Evolutionary conservation across 2,888 invertebrate genomes (phyloP), one percentile per base, ranked within the genome.

Genomic region (Taenaris catops): DNA sequence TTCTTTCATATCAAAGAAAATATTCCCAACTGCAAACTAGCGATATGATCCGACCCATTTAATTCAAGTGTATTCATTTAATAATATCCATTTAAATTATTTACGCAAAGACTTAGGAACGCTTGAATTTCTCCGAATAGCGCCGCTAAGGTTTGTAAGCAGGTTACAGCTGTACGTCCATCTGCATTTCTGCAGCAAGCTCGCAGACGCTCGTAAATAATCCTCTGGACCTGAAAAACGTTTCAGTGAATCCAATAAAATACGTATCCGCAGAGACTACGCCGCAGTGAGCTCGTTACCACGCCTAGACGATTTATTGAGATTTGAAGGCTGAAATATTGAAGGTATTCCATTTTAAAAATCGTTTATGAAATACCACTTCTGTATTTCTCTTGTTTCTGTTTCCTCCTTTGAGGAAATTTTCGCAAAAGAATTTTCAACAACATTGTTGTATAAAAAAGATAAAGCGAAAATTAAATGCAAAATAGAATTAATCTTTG

Each of bases 211-310:
- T 80, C 81, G 78, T 84, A 83, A 86, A 84, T 84, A 81, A 86
- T 84, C 83, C 79, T 74, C 71, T 66, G 75, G 81, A 78, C 76
- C 79, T 80, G 84, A 83, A 84, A 84, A 86, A 81, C 83, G 84
- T 86, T 84, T 81, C 81, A 79, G 71, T 80, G 78, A 81, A 83
- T 86, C 84, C 83, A 84, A 86, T 86, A 86, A 84, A 86, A 83
- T 83, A 84, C 83, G 83, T 81, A 86, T 84, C 84, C 84, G 81
- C 79, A 81, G 80, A 80, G 83, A 79, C 71, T 78, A 69, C 78
- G 81, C 80, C 81, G 80, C 81, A 80, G 72, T 63, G 83, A 73
- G 81, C 81, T 81, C 83, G 84, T 83, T 83, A 83, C 84, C 76
- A 79, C 76, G 80, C 83, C 84, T 76, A 80, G 76, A 73, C 79